phyloP scores from a whole-genome alignment of 2,888 invertebrate species.

The Drosophila mimetica region DNA sequence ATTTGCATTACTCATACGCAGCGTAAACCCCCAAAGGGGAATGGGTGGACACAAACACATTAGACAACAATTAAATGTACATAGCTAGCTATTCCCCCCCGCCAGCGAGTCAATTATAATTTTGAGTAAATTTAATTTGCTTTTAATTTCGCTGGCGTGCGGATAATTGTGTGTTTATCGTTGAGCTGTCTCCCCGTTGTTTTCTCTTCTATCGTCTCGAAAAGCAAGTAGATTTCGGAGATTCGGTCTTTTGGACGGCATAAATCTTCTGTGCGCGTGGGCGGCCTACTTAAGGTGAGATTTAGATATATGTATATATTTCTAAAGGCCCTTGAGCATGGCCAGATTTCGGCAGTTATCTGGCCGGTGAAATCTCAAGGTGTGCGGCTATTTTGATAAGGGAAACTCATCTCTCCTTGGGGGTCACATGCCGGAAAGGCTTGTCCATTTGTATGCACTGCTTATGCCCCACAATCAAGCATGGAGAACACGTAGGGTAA shows the following conservation, averaged over 20 bases:
- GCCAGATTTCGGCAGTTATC: constrained; percentile 44
- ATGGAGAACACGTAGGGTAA: constrained; percentile 55
- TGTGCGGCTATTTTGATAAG: constrained; percentile 37
- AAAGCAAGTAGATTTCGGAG: constrained; percentile 1
- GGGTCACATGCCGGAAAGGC: constrained; percentile 43
- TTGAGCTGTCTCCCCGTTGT: background rate
- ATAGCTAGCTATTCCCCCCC: constrained; percentile 31
- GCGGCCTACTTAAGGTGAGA: constrained; percentile 33
- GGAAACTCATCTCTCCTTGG: constrained; percentile 13
- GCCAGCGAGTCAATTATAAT: constrained; percentile 47
- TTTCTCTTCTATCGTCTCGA: constrained; percentile 17
- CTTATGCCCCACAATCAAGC: constrained; percentile 28
- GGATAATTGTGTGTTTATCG: constrained; percentile 53
- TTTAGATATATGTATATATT: background rate
- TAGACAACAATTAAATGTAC: constrained; percentile 62
- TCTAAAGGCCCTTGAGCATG: constrained; percentile 21
- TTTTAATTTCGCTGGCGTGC: constrained; percentile 54
- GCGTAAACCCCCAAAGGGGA: constrained; percentile 26
- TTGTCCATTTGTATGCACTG: constrained; percentile 60
- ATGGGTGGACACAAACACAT: constrained; percentile 24
- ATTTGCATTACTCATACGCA: constrained; percentile 61
- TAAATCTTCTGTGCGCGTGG: constrained; percentile 35
- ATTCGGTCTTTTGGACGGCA: constrained; percentile 14
- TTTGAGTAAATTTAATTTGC: constrained; percentile 50
- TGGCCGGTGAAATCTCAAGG: constrained; percentile 24